These are phyloP conservation scores for Mionectes olivaceus DNA, from an alignment of 2,797 vertebrate genomes.

Conservation along the genomic window DNA sequence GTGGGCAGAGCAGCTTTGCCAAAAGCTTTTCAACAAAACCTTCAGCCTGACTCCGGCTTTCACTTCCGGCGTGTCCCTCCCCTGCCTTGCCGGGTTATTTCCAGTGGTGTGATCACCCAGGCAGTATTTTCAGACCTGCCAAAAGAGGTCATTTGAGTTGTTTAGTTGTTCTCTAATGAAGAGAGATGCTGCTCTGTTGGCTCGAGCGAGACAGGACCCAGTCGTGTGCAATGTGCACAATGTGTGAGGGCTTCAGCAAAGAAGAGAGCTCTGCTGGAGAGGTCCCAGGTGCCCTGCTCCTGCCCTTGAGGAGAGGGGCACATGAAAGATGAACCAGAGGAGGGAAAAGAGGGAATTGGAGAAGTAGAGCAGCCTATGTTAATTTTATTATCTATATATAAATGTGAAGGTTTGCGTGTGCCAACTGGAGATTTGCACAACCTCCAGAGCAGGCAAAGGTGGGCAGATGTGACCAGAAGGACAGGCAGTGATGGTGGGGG, in stretches of 20 bases:
- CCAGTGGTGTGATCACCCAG: neutral
- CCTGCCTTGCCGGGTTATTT: neutral
- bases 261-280: neutral
- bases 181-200: neutral
- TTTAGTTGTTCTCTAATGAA: neutral
- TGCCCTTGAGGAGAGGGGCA: neutral
- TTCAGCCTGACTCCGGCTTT: neutral
- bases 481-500: neutral
- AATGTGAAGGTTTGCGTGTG: neutral
- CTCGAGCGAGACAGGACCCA: neutral
- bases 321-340: neutral
- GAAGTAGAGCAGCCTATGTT: neutral
- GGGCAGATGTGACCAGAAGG: neutral
- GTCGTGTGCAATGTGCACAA: neutral
- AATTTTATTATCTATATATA: neutral
- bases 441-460: neutral
- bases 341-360: neutral
- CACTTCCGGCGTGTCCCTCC: neutral
- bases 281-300: neutral
- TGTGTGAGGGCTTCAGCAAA: neutral
- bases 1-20: fast-evolving
- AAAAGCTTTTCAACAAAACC: neutral
- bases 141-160: neutral
- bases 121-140: neutral
- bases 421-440: neutral